Base-by-base conservation (phyloP, 2,797 vertebrate genomes). In the Argentina silus region DNA sequence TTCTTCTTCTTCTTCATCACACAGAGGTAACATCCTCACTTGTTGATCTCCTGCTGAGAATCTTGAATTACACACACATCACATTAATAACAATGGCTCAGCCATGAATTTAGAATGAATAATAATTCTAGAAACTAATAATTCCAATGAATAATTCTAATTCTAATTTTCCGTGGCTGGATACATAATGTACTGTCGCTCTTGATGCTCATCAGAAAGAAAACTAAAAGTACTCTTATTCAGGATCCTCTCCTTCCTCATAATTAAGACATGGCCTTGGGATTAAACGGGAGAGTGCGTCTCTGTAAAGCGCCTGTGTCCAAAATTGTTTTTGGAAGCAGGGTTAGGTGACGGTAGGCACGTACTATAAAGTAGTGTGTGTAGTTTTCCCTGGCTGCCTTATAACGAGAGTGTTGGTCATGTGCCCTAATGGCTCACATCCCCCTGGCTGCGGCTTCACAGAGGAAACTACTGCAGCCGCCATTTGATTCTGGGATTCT, bases 401-500 rank as follows among this genome's bases (percentile, higher is more conserved):
- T 91, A 92, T 94, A 95, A 96, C 95, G 86, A 88, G 92, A 92
- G 93, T 77, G 83, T 92, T 93, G 91, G 27, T 36, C 27, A 93
- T 90, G 90, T 92, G 91, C 93, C 95, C 91, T 96, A 96, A 96
- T 96, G 94, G 95, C 95, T 95, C 95, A 96, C 96, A 96, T 97
- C 96, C 95, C 91, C 89, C 95, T 96, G 95, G 96, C 95, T 91
- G 86, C 85, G 92, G 91, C 92, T 94, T 91, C 89, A 90, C 81
- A 91, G 66, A 42, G 62, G 77, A 72, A 72, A 86, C 80, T 81
- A 70, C 76, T 90, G 87, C 91, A 92, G 92, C 93, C 90, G 82
- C 95, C 93, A 95, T 95, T 95, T 93, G 90, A 93, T 93, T 96
- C 92, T 83, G 90, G 93, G 92, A 91, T 83, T 91, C 88, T 92